A percentile compares a stretch with the other conserved stretches of the same genome.
These are phyloP conservation scores for Cyanoderma ruficeps DNA, from an alignment of 2,113 vertebrate genomes.

Conservation along the genomic window DNA sequence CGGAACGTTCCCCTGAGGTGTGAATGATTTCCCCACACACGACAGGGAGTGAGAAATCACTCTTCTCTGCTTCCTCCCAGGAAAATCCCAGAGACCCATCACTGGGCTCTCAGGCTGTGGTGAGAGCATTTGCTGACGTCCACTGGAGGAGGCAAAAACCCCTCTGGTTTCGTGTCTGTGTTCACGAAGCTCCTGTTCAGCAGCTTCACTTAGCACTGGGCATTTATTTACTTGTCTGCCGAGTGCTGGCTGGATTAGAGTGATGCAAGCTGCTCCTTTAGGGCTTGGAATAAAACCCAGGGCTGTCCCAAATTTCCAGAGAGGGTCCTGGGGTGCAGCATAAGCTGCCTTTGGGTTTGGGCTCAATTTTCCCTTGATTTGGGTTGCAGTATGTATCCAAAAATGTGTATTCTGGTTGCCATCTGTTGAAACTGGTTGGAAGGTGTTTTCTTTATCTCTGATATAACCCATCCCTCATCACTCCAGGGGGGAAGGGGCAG, in stretches of 20 bases:
- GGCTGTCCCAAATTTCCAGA: neutral
- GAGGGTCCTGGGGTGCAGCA: neutral
- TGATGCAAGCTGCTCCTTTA: neutral
- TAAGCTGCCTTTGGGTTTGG: neutral
- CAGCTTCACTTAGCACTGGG: neutral
- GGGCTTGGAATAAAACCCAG: neutral
- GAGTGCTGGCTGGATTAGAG: neutral
- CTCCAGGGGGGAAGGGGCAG: too few species aligned
- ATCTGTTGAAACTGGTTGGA: too few species aligned
- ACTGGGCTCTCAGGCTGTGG: neutral
- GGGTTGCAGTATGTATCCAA: too few species aligned
- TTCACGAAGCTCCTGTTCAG: neutral
- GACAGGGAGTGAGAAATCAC: neutral
- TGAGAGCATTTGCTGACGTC: neutral
- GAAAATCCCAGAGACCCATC: neutral
- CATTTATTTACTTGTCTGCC: neutral
- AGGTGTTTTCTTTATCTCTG: too few species aligned
- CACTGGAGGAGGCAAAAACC: neutral
- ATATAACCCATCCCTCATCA: too few species aligned
- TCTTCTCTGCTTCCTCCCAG: neutral
- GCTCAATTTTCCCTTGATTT: neutral
- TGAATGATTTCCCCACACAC: neutral
- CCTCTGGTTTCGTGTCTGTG: rapidly evolving
- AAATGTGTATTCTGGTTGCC: too few species aligned
- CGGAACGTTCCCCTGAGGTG: neutral